A percentile compares a stretch with the other conserved stretches of the same genome.
Evolutionary conservation across 2,113 vertebrate genomes (phyloP).

Genomic region (Corythornis cristatus): DNA sequence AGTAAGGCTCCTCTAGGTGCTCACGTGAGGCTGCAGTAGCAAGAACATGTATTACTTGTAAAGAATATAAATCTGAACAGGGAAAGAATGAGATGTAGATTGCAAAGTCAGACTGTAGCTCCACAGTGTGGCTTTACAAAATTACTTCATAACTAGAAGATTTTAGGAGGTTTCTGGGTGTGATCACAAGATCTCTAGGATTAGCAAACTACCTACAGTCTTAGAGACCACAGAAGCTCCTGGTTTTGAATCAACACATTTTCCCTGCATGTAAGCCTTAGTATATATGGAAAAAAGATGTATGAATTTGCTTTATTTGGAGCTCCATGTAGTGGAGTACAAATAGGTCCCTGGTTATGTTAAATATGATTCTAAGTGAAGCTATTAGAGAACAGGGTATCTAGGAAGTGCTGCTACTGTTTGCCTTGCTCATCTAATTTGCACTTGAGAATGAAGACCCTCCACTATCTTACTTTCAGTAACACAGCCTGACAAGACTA

Average conservation of each 20-base stretch:
- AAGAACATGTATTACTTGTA: neutral
- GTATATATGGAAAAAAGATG: neutral
- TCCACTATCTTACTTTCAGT: neutral
- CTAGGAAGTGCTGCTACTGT: neutral
- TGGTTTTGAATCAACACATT: neutral
- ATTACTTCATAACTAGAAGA: neutral
- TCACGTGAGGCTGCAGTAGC: neutral
- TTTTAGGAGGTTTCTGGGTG: neutral
- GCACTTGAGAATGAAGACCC: neutral
- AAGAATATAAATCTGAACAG: neutral
- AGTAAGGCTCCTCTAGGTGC: slow-evolving; percentile 71
- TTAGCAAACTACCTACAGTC: neutral
- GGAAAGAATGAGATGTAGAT: neutral
- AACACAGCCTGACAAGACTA: neutral
- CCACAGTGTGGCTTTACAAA: neutral
- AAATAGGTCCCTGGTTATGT: neutral
- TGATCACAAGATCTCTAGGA: neutral
- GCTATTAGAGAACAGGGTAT: neutral
- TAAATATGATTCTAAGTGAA: neutral
- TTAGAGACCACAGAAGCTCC: neutral
- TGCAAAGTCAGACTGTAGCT: neutral
- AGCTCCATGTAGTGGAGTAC: neutral
- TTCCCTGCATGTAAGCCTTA: neutral
- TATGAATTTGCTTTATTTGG: neutral
- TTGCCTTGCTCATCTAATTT: neutral